phyloP scores from a whole-genome alignment of 2,113 vertebrate genomes.

The Cynoglossus semilaevis region DNA sequence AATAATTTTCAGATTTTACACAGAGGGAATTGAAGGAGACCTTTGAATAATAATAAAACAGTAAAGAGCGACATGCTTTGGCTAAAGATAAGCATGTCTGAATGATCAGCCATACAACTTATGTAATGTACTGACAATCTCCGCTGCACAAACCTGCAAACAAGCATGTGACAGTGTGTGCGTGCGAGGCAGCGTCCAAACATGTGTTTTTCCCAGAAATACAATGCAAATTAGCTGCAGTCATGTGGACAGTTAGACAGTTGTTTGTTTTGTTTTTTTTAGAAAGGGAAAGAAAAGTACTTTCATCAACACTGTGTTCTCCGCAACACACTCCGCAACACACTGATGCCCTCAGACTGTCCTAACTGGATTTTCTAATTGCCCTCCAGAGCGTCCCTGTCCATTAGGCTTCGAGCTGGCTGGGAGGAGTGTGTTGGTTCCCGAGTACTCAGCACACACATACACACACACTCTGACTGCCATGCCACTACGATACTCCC shows the following conservation, averaged over 20 bases:
- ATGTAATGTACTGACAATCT: no score
- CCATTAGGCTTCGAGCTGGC: conserved; percentile 67
- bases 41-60: no score
- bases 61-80: no score
- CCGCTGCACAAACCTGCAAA: no score
- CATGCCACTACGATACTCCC: conserved; percentile 73
- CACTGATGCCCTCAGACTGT: conserved; percentile 35
- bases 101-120: no score
- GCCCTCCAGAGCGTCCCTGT: conserved; percentile 71
- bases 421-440: conserved; percentile 53
- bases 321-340: not conserved
- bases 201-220: conserved; percentile 2
- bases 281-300: conserved; percentile 52
- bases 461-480: conserved; percentile 42
- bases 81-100: no score
- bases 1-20: no score
- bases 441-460: conserved; percentile 29
- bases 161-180: not conserved
- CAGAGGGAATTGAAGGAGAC: no score
- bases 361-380: conserved; percentile 80
- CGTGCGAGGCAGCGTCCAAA: not conserved
- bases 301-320: conserved; percentile 47
- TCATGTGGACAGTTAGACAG: conserved; percentile 26
- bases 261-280: conserved; percentile 11
- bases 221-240: conserved; percentile 13